These are phyloP conservation scores for Plagodis pulveraria DNA, from an alignment of 2,888 invertebrate species.

Conservation along the genomic window DNA sequence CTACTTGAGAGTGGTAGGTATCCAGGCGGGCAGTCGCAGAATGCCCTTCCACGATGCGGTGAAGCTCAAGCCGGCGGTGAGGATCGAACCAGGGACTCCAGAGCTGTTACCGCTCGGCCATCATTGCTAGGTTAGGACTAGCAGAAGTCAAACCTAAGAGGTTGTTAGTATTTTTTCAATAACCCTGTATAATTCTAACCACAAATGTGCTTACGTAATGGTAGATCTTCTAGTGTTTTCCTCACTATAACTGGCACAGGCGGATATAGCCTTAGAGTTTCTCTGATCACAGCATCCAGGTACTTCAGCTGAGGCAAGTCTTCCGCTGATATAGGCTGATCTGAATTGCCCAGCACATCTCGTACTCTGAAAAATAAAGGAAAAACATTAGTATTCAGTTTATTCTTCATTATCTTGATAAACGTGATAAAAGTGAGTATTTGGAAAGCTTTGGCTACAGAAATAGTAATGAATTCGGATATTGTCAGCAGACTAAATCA, in stretches of 20 bases:
- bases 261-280: constrained; percentile 47
- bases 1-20: too few relatives aligned
- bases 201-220: constrained; percentile 38
- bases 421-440: too few relatives aligned
- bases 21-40: too few relatives aligned
- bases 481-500: too few relatives aligned
- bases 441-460: too few relatives aligned
- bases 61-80: too few relatives aligned
- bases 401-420: not conserved
- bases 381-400: not conserved
- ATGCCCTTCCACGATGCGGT: too few relatives aligned
- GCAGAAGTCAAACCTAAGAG: not conserved
- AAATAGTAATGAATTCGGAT: too few relatives aligned
- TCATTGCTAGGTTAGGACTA: not conserved
- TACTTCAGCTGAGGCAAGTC: constrained; percentile 45
- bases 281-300: constrained; percentile 48
- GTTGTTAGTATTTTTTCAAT: not conserved
- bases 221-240: constrained; percentile 41
- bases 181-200: not conserved
- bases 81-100: too few relatives aligned
- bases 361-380: constrained; percentile 31
- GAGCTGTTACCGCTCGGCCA: not conserved
- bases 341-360: constrained; percentile 39
- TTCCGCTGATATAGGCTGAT: constrained; percentile 31
- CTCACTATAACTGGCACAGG: constrained; percentile 46